A percentile compares a stretch with the other conserved stretches of the same genome.
Evolutionary conservation across 2,888 invertebrate genomes (phyloP).

Genomic region (Graphium colonna): DNA sequence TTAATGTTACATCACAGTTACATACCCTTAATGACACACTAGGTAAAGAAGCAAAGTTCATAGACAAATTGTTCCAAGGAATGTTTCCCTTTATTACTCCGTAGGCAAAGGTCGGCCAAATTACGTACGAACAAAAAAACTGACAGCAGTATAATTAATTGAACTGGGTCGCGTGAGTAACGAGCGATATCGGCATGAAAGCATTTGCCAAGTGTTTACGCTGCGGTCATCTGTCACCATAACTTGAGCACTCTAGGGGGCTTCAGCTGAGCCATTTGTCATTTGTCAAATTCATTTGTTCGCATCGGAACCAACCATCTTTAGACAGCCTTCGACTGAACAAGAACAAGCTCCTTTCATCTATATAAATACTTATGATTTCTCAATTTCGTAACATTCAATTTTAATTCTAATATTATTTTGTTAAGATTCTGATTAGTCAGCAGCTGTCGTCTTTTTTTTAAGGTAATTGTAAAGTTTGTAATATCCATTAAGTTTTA

Average conservation of each 20-base stretch:
- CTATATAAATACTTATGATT: too few relatives aligned
- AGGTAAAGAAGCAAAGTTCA: too few relatives aligned
- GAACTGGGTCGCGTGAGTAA: slow-evolving; percentile 28
- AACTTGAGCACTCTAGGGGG: slow-evolving; percentile 25
- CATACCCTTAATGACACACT: too few relatives aligned
- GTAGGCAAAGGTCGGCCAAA: slow-evolving; percentile 2
- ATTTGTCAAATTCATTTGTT: slow-evolving; percentile 24
- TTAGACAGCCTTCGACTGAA: slow-evolving; percentile 4
- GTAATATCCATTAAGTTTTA: not conserved
- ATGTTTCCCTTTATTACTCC: not conserved
- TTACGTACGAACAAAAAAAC: slow-evolving; percentile 14
- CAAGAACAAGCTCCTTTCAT: not conserved
- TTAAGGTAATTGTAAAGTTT: too few relatives aligned
- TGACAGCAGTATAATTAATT: slow-evolving; percentile 29
- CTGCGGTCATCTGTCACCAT: slow-evolving; percentile 29
- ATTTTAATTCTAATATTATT: too few relatives aligned
- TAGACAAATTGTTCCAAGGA: too few relatives aligned
- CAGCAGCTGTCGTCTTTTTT: too few relatives aligned
- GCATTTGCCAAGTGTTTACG: slow-evolving; percentile 29
- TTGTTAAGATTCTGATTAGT: too few relatives aligned
- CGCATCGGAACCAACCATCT: slow-evolving; percentile 14
- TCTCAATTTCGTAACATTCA: too few relatives aligned
- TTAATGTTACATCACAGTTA: too few relatives aligned
- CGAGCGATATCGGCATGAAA: slow-evolving; percentile 23
- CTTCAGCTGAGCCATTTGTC: slow-evolving; percentile 20